These are phyloP conservation scores for Phyto melanocephala DNA, from an alignment of 2,888 invertebrate genomes.

Conservation along the genomic window DNA sequence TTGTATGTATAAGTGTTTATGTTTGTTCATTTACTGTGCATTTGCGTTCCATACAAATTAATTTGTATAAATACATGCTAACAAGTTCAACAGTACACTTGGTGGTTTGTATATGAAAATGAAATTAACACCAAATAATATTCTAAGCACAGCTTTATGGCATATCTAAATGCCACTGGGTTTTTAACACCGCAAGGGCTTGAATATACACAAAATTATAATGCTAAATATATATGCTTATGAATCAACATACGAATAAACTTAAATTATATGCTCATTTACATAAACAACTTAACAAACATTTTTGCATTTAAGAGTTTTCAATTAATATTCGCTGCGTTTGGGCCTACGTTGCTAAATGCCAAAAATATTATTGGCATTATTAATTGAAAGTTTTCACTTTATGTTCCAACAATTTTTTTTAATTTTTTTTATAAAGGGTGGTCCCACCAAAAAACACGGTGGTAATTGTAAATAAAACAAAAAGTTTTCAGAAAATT, in stretches of 20 bases:
- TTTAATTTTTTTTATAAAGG: no score
- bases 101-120: slow-evolving; percentile 36
- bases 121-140: slow-evolving; percentile 64
- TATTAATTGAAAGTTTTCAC: slow-evolving; percentile 59
- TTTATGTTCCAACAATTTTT: slow-evolving; percentile 44
- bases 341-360: slow-evolving; percentile 20
- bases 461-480: no score
- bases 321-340: not conserved
- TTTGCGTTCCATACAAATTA: not conserved
- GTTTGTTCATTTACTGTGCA: not conserved
- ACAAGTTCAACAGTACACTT: not conserved
- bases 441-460: no score
- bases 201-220: not conserved
- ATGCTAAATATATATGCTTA: no score
- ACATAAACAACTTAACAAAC: slow-evolving; percentile 35
- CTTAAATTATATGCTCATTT: not conserved
- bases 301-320: slow-evolving; percentile 43
- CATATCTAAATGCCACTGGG: not conserved
- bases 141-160: slow-evolving; percentile 62
- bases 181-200: slow-evolving; percentile 6
- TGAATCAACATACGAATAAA: no score
- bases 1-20: not conserved
- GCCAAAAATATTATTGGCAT: slow-evolving; percentile 61
- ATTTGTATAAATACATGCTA: not conserved
- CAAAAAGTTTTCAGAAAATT: no score